Conservation (phyloP, 1,140 invertebrate species). For the Probaryconus sp. region DNA sequence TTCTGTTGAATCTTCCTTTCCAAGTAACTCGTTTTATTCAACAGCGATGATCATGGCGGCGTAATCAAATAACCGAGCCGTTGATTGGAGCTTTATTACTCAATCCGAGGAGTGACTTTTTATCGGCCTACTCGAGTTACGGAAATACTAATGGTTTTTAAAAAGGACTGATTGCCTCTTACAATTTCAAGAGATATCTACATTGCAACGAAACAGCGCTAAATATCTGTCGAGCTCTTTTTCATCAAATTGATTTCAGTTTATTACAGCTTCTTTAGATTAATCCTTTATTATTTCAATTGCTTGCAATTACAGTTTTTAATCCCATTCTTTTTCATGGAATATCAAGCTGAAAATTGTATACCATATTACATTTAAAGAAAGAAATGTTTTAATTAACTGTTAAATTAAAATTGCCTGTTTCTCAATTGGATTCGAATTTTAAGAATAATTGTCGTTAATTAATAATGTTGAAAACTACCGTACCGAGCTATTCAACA, state of each 20-base stretch:
- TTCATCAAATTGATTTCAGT: constrained; percentile 61
- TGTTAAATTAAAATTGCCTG: no score
- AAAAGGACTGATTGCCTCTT: constrained; percentile 73
- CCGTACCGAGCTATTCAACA: no score
- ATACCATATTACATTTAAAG: background rate
- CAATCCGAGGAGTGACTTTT: constrained; percentile 78
- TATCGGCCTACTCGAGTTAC: constrained; percentile 69
- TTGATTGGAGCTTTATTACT: constrained; percentile 79
- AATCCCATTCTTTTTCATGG: constrained; percentile 15
- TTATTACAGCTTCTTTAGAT: constrained; percentile 48
- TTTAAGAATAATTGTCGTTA: no score
- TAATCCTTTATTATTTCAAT: constrained; percentile 37
- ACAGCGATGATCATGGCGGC: constrained; percentile 31
- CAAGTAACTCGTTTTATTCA: constrained; percentile 33
- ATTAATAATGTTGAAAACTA: no score
- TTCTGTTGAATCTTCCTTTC: no score
- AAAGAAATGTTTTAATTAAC: constrained; percentile 2
- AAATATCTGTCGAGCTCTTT: constrained; percentile 51
- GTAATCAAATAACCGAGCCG: constrained; percentile 79
- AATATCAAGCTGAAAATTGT: background rate
- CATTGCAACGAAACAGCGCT: constrained; percentile 67
- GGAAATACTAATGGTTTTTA: constrained; percentile 67
- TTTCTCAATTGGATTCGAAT: no score
- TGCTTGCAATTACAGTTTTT: constrained; percentile 36
- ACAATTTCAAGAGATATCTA: constrained; percentile 66